Conservation (phyloP, 2,888 invertebrate species). For the Drosophila acutilabella region DNA sequence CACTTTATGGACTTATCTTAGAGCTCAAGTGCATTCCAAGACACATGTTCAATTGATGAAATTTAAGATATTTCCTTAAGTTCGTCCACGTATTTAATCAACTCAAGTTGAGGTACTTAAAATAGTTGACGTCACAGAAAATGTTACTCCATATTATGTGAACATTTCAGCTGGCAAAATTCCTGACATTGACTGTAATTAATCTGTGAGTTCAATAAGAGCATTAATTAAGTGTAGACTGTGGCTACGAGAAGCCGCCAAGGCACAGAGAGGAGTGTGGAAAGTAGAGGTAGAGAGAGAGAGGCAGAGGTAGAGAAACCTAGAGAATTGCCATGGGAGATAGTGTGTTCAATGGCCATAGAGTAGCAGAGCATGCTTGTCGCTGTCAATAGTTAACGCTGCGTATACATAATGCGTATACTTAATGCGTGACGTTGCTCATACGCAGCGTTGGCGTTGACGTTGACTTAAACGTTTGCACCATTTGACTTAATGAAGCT, state of each 20-base stretch:
- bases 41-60: too few species aligned
- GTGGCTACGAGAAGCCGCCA: not conserved
- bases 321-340: not conserved
- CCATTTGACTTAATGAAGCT: slow-evolving; percentile 79
- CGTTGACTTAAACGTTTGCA: slow-evolving; percentile 64
- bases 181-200: not conserved
- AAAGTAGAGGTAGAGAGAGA: not conserved
- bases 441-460: slow-evolving; percentile 30
- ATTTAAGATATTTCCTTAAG: too few species aligned
- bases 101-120: not conserved
- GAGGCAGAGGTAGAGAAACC: not conserved
- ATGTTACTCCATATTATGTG: not conserved
- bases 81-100: too few species aligned
- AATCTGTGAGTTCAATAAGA: slow-evolving; percentile 11
- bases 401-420: slow-evolving; percentile 46
- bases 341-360: not conserved
- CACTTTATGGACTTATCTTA: too few species aligned
- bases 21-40: too few species aligned
- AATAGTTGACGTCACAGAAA: not conserved
- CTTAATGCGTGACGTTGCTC: slow-evolving; percentile 50
- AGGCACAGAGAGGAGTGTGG: not conserved
- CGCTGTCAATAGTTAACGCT: slow-evolving; percentile 12
- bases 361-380: not conserved
- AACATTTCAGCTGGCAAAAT: not conserved
- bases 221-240: not conserved